Conservation (phyloP, 2,797 vertebrate species). For the Alcedo atthis region DNA sequence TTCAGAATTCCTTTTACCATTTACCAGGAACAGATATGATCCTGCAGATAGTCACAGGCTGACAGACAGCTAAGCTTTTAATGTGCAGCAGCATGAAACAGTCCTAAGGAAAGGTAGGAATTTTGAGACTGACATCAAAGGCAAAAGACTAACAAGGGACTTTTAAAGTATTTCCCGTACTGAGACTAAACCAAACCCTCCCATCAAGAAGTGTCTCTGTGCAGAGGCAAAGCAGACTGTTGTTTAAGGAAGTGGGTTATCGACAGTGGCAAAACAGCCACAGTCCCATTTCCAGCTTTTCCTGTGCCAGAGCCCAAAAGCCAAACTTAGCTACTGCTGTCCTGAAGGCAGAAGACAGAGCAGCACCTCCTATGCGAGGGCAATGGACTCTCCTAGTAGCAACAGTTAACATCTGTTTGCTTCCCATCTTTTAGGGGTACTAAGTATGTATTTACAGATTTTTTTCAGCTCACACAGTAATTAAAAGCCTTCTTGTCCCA, state of each 20-base stretch:
- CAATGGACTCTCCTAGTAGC: background rate
- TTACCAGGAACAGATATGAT: background rate
- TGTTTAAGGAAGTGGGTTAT: conserved; percentile 4
- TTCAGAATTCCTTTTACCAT: background rate
- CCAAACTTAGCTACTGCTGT: background rate
- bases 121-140: conserved; percentile 40
- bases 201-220: background rate
- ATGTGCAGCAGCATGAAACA: background rate
- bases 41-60: background rate
- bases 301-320: background rate
- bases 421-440: background rate
- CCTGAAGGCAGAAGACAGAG: background rate
- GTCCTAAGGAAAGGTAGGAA: conserved; percentile 3
- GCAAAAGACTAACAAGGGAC: background rate
- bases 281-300: conserved; percentile 33
- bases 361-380: background rate
- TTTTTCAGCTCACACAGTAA: background rate
- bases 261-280: conserved; percentile 1
- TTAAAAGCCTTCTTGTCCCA: background rate
- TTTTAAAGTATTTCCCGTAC: conserved; percentile 22
- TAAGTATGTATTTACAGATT: background rate
- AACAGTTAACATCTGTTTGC: background rate
- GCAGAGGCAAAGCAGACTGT: background rate
- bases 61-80: background rate
- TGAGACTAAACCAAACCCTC: background rate